These are phyloP conservation scores for Dinothrombium tinctorium DNA, from an alignment of 1,140 invertebrate genomes.

Conservation along the genomic window DNA sequence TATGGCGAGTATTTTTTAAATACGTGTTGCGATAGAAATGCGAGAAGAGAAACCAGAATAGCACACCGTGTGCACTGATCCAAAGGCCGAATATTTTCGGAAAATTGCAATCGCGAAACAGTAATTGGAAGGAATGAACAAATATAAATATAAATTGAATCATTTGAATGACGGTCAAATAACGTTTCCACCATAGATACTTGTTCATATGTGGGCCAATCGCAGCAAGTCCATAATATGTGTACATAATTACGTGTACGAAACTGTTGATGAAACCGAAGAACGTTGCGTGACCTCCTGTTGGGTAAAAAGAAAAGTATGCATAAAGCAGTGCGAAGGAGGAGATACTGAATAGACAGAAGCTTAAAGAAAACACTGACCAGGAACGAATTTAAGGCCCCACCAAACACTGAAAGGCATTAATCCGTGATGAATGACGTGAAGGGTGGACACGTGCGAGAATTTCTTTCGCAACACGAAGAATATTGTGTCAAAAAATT, in stretches of 20 bases:
- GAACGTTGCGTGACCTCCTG: conserved; percentile 57
- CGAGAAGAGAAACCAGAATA: conserved; percentile 2
- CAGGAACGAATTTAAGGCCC: conserved; percentile 5
- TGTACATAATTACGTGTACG: conserved; percentile 35
- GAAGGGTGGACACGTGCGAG: conserved; percentile 68
- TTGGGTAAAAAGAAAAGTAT: conserved; percentile 11
- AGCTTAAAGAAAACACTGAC: too few species aligned
- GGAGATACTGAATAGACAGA: too few species aligned
- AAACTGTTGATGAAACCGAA: conserved; percentile 53
- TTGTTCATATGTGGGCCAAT: conserved; percentile 27
- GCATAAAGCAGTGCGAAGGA: too few species aligned
- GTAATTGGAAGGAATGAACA: neutral
- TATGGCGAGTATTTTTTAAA: too few species aligned
- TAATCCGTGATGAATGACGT: conserved; percentile 82
- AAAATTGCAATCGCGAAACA: conserved; percentile 2
- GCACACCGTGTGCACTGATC: neutral
- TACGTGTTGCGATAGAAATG: conserved; percentile 5
- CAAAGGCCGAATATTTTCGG: conserved; percentile 3
- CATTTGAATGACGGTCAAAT: conserved; percentile 1
- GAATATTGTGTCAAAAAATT: conserved; percentile 42
- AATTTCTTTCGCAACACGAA: conserved; percentile 76
- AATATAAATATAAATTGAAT: conserved; percentile 2
- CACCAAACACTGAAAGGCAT: conserved; percentile 86
- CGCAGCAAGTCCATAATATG: conserved; percentile 29
- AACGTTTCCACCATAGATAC: conserved; percentile 31